A percentile compares a stretch with the other conserved stretches of the same genome.
phyloP scores from a whole-genome alignment of 2,888 invertebrate genomes.

The Beris chalybata region DNA sequence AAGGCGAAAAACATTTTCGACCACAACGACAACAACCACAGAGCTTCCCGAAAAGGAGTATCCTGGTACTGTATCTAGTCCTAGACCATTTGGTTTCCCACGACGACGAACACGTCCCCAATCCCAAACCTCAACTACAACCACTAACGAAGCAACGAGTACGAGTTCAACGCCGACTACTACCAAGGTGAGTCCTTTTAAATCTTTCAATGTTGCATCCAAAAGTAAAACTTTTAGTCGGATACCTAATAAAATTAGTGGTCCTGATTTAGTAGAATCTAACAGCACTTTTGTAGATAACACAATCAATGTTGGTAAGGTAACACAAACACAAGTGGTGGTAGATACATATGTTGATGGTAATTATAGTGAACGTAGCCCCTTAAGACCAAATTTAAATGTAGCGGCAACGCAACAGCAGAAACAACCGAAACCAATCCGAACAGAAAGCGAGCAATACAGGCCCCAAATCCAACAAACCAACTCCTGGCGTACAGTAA shows the following conservation, averaged over 20 bases:
- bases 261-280: conserved; percentile 32
- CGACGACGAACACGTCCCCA: conserved; percentile 57
- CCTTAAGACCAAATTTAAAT: conserved; percentile 11
- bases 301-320: conserved; percentile 27
- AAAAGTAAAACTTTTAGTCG: conserved; percentile 32
- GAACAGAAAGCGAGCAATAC: conserved; percentile 7
- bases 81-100: conserved; percentile 59
- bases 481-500: conserved; percentile 40
- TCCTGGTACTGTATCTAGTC: conserved; percentile 57
- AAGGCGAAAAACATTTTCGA: conserved; percentile 23
- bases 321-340: conserved; percentile 21
- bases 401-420: background rate
- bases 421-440: background rate
- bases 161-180: conserved; percentile 37
- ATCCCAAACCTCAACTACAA: conserved; percentile 32
- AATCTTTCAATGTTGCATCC: conserved; percentile 32
- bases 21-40: conserved; percentile 40
- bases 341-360: conserved; percentile 13
- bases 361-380: conserved; percentile 1
- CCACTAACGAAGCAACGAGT: conserved; percentile 41
- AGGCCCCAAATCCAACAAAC: background rate
- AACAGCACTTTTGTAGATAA: conserved; percentile 32
- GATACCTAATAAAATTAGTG: conserved; percentile 19
- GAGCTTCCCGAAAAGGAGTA: conserved; percentile 46
- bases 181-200: conserved; percentile 53